These are phyloP conservation scores for Patiria miniata DNA, from an alignment of 35 echinoderm and acorn worm genomes.

Conservation along the genomic window DNA sequence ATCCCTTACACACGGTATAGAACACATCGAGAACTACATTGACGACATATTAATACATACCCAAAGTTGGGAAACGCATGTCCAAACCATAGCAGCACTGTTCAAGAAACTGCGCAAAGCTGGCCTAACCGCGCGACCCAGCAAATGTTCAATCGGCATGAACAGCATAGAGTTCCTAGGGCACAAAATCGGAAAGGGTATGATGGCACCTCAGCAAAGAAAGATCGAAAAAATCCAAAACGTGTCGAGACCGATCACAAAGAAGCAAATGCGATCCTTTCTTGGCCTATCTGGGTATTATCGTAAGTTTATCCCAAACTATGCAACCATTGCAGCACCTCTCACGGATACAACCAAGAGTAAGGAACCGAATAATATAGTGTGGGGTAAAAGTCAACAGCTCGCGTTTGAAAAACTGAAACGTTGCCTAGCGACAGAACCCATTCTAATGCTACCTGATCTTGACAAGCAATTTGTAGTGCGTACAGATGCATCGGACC, in stretches of 20 bases:
- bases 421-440: neutral
- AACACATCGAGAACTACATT: slow-evolving; percentile 41
- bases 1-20: slow-evolving; percentile 27
- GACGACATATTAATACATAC: slow-evolving; percentile 63
- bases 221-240: slow-evolving; percentile 1
- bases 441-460: slow-evolving; percentile 1
- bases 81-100: neutral
- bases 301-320: slow-evolving; percentile 58
- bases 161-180: slow-evolving; percentile 54
- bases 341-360: slow-evolving; percentile 18
- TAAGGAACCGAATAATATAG: neutral
- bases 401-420: slow-evolving; percentile 38
- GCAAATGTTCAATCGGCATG: slow-evolving; percentile 59
- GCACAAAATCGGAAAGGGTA: slow-evolving; percentile 23
- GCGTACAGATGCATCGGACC: too few relatives aligned
- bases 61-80: slow-evolving; percentile 47
- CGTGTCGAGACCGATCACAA: slow-evolving; percentile 38
- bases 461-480: slow-evolving; percentile 25
- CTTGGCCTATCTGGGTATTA: slow-evolving; percentile 50
- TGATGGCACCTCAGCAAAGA: neutral
- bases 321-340: slow-evolving; percentile 20
- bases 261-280: slow-evolving; percentile 49
- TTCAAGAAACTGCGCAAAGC: slow-evolving; percentile 15
- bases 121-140: slow-evolving; percentile 44
- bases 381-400: neutral